Conservation (phyloP, 2,113 vertebrate genomes). For the Eublepharis macularius region DNA sequence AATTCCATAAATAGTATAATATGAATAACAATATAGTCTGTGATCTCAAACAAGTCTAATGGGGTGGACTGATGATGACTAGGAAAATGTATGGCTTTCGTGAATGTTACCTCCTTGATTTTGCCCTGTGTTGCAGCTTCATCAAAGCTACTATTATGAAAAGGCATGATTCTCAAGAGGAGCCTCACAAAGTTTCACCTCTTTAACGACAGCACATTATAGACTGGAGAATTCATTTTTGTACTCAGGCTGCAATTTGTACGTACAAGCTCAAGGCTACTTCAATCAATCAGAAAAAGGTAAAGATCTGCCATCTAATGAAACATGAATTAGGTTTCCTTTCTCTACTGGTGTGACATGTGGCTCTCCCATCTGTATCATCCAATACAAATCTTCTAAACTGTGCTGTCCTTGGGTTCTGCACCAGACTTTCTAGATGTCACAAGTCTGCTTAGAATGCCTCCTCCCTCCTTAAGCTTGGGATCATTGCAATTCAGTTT, state of each 20-base stretch:
- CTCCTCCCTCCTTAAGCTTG: not conserved
- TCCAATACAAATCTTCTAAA: constrained; percentile 21
- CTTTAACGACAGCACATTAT: constrained; percentile 40
- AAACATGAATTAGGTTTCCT: not conserved
- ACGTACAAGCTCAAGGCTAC: not conserved
- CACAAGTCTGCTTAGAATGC: not conserved
- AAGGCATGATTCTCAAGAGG: constrained; percentile 26
- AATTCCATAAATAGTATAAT: constrained; percentile 6
- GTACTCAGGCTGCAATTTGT: constrained; percentile 2
- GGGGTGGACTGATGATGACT: not conserved
- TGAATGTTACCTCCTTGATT: constrained; percentile 25
- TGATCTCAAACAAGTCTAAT: not conserved
- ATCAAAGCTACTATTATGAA: constrained; percentile 59
- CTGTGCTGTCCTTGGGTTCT: not conserved
- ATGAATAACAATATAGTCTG: not conserved
- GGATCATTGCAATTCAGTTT: not conserved
- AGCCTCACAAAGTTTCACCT: constrained; percentile 33
- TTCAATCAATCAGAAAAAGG: not conserved
- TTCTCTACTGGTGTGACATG: not conserved
- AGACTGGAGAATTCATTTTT: constrained; percentile 48
- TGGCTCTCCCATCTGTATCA: not conserved
- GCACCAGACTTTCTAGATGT: not conserved
- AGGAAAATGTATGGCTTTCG: not conserved
- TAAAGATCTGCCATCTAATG: not conserved
- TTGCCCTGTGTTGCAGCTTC: constrained; percentile 52